These are phyloP conservation scores for Hyphantria cunea DNA, from an alignment of 1,140 invertebrate genomes.

Conservation along the genomic window DNA sequence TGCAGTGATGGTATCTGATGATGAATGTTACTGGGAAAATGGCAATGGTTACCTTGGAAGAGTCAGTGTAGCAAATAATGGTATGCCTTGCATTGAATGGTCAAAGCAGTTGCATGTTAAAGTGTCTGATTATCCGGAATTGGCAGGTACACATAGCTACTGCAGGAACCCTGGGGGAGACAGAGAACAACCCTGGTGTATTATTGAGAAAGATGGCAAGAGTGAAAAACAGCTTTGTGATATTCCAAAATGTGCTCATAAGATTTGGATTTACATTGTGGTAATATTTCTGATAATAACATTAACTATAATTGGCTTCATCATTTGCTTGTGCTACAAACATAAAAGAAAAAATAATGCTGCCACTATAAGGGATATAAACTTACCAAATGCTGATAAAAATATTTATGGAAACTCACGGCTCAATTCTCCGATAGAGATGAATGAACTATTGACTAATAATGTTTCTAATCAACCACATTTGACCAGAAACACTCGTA, in stretches of 20 bases:
- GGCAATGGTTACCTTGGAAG: slow-evolving; percentile 92
- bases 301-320: slow-evolving; percentile 59
- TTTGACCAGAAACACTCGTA: slow-evolving; percentile 81
- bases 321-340: slow-evolving; percentile 79
- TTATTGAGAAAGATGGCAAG: slow-evolving; percentile 86
- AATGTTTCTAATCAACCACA: slow-evolving; percentile 73
- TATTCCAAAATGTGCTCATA: slow-evolving; percentile 90
- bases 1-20: slow-evolving; percentile 84
- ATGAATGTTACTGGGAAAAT: slow-evolving; percentile 93
- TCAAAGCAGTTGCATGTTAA: slow-evolving; percentile 88
- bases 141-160: slow-evolving; percentile 93
- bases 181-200: slow-evolving; percentile 95
- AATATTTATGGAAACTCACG: slow-evolving; percentile 89
- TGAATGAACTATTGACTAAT: slow-evolving; percentile 88
- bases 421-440: slow-evolving; percentile 88
- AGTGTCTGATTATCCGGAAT: slow-evolving; percentile 90
- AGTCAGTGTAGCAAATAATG: slow-evolving; percentile 87
- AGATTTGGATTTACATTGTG: slow-evolving; percentile 85
- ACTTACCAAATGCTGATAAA: slow-evolving; percentile 87
- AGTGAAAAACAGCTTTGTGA: slow-evolving; percentile 89
- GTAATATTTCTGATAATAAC: slow-evolving; percentile 70
- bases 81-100: slow-evolving; percentile 92
- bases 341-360: slow-evolving; percentile 82
- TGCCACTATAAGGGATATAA: slow-evolving; percentile 85
- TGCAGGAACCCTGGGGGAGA: slow-evolving; percentile 94